Evolutionary conservation across 2,797 vertebrate species (phyloP).

Genomic region (Hydrocynus forskahlii): DNA sequence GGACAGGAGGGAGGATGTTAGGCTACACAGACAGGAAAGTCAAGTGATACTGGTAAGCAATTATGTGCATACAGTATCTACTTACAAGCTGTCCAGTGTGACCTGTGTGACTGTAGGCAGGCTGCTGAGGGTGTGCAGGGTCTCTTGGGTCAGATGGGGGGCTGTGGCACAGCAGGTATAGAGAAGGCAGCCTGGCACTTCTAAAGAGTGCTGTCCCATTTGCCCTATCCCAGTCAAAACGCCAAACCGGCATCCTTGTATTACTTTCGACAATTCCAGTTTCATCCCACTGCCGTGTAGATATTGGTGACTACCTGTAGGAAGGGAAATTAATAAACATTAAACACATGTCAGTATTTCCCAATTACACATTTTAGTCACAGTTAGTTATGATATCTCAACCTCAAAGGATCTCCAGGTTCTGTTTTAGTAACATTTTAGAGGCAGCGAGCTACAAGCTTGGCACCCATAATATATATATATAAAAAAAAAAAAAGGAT

Average conservation of each 20-base stretch:
- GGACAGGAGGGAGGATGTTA: neutral
- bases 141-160: conserved; percentile 91
- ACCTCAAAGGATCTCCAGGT: neutral
- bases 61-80: neutral
- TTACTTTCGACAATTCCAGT: conserved; percentile 79
- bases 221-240: conserved; percentile 80
- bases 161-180: conserved; percentile 88
- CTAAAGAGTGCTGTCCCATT: conserved; percentile 72
- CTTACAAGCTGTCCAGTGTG: conserved; percentile 87
- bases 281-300: conserved; percentile 72
- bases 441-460: no score
- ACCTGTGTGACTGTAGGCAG: conserved; percentile 87
- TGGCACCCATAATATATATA: no score
- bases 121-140: conserved; percentile 75
- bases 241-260: conserved; percentile 84
- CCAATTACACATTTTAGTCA: neutral
- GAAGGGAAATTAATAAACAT: neutral
- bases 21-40: neutral
- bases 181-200: conserved; percentile 89
- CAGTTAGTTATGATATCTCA: neutral
- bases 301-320: neutral
- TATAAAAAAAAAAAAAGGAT: neutral
- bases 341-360: neutral
- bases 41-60: neutral
- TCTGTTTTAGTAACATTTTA: neutral